Base-by-base conservation (phyloP, 2,888 invertebrate genomes). In the Netelia fuscicornis region DNA sequence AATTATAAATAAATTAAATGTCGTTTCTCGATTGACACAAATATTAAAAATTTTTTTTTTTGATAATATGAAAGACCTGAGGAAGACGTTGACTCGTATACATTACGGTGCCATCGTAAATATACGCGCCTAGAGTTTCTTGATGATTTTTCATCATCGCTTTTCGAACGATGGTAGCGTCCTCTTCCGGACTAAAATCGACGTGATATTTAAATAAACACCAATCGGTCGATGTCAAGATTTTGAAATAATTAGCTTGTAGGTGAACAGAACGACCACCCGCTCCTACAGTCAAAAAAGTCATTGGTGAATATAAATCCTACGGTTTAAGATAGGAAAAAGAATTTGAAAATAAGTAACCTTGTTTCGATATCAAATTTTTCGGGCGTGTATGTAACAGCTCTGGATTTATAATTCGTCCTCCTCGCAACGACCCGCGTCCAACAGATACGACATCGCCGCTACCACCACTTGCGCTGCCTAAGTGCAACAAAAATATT, bases 21-120 rank as follows among this genome's bases (percentile, higher is more conserved):
- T 17, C n/a, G 20, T n/a, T 25, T 20, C 20, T 20, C 20, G 20
- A 20, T 1, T 20, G 20, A 20, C 20, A 20, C 20, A 20, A 20
- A 17, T 56, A 17, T 56, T 56, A 20, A 20, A 20, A n/a, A n/a
- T n/a, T 20, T 20, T 56, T 17, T 56, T 56, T 56, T 56, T 56
- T 20, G 13, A 11, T 3, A 48, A 48, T 48, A 48, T 48, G 1
- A 48, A 48, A 48, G 3, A 89, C 91, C 76, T 87, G 62, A 13
- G 95, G 93, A 8, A 97, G 92, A 62, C 95, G 93, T 3, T 94
- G 94, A 0, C 96, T 95, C 0, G 96, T 96, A 89, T 96, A 97
- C n/a, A 97, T 83, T 0, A 96, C 94, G 0, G 96, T 95, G 0
- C 97, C 97, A 92, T 97, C 97, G 92, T 97, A 97, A 0, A 97